Base-by-base conservation (phyloP, 2,888 invertebrate genomes). In the Hydrotaea diabolus region DNA sequence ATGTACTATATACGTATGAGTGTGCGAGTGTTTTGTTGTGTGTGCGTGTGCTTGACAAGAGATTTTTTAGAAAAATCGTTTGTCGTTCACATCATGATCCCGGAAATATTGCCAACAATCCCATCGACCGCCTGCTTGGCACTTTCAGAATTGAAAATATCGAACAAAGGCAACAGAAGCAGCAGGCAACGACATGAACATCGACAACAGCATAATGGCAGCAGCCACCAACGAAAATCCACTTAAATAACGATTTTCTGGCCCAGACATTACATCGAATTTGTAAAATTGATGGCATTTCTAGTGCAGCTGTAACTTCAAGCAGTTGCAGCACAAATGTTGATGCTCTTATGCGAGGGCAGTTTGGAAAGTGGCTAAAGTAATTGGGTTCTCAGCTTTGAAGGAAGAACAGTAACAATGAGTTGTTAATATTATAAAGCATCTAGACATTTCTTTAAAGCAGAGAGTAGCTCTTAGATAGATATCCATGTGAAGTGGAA, bases 11-110 rank as follows among this genome's bases (percentile, higher is more conserved):
- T 31, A 13, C 39, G 9, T 11, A 39, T 59, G 59, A n/a, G 13
- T 59, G 23, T 23, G 26, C 15, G 55, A 21, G 19, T 21, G 8
- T 5, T 3, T 53, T 17, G 7, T 8, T 21, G 26, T 23, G 59
- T 11, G 59, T 11, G 59, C 23, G 26, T 11, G 26, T 55, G 9
- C 13, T 23, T 59, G 59, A 59, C 59, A 59, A 13, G 23, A 59
- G 59, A 9, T 26, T 59, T 57, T 17, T 21, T 19, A 39, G 62
- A 78, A 82, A 74, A 77, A 69, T 73, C 36, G 59, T 78, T 82
- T 78, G 55, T 79, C 69, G 74, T 64, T 43, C 31, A 72, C 39
- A 76, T 64, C 71, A 59, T 79, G 79, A 79, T 79, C 66, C 76
- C 75, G 72, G 46, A 66, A 79, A 76, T 26, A 75, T 79, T 78